These are phyloP conservation scores for Dryobotodes eremita DNA, from an alignment of 2,888 invertebrate species.

Conservation along the genomic window DNA sequence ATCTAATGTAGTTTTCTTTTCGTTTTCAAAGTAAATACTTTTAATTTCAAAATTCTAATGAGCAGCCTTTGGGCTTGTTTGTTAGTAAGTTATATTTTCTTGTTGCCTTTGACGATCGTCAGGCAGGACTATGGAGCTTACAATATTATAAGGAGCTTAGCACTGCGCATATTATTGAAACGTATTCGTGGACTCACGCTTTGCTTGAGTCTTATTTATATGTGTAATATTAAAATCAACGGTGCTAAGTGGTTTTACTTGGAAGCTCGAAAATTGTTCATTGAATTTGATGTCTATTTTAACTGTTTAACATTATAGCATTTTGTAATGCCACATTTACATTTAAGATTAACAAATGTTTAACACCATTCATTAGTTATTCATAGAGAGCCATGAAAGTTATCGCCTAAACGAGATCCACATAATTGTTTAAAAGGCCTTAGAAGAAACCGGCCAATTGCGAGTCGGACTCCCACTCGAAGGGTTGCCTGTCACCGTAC, in stretches of 20 bases:
- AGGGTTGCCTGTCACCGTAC: no score
- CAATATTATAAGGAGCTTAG: slow-evolving; percentile 28
- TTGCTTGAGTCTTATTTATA: neutral
- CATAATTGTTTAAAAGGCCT: neutral
- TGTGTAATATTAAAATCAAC: neutral
- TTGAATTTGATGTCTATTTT: neutral
- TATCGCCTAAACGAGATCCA: neutral
- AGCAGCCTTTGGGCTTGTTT: neutral
- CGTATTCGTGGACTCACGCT: slow-evolving; percentile 8
- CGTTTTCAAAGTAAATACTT: neutral
- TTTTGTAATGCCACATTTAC: neutral
- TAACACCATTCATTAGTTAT: neutral
- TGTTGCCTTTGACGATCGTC: slow-evolving; percentile 10
- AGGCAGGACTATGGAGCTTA: slow-evolving; percentile 30
- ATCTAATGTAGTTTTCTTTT: neutral
- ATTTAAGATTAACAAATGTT: neutral
- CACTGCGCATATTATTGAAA: slow-evolving; percentile 19
- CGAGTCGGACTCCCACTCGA: no score
- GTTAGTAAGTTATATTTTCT: slow-evolving; percentile 13
- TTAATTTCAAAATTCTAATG: neutral
- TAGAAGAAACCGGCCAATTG: neutral
- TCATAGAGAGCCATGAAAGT: neutral
- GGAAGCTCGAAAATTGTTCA: neutral
- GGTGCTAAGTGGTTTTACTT: neutral
- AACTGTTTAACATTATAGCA: neutral